A percentile compares a stretch with the other conserved stretches of the same genome.
These are phyloP conservation scores for Petrosia ficiformis DNA, from an alignment of 37 sponge, comb jelly and placozoan species.

Conservation along the genomic window DNA sequence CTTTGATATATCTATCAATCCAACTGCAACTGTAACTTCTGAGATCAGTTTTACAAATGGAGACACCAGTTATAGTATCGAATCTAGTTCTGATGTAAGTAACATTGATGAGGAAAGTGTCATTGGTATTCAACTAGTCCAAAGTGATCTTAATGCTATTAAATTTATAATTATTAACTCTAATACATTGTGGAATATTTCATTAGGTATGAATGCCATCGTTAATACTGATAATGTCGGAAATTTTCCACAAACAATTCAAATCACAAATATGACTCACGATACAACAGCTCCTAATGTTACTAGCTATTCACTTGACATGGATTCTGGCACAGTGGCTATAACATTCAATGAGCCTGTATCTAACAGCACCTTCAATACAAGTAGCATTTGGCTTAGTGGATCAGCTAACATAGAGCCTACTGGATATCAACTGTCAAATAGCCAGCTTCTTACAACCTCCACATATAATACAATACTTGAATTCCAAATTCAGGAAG, in stretches of 20 bases:
- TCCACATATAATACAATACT: not conserved
- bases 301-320: not conserved
- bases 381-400: not conserved
- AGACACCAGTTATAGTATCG: not conserved
- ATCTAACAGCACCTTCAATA: not conserved
- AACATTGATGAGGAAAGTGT: not conserved
- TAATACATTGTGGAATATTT: not conserved
- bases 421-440: not conserved
- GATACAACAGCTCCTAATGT: conserved; percentile 1
- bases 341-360: not conserved
- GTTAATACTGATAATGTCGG: not conserved
- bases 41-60: not conserved
- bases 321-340: not conserved
- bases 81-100: not conserved
- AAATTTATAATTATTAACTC: not conserved
- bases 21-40: not conserved
- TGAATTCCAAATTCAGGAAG: not conserved
- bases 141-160: not conserved
- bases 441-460: not conserved
- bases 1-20: not conserved
- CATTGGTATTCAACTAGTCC: not conserved
- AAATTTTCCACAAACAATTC: not conserved
- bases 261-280: not conserved
- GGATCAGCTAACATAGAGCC: not conserved
- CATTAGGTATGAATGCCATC: not conserved